A percentile compares a stretch with the other conserved stretches of the same genome.
Evolutionary conservation across 2,113 vertebrate species (phyloP).

Genomic region (Tetraodon nigroviridis): DNA sequence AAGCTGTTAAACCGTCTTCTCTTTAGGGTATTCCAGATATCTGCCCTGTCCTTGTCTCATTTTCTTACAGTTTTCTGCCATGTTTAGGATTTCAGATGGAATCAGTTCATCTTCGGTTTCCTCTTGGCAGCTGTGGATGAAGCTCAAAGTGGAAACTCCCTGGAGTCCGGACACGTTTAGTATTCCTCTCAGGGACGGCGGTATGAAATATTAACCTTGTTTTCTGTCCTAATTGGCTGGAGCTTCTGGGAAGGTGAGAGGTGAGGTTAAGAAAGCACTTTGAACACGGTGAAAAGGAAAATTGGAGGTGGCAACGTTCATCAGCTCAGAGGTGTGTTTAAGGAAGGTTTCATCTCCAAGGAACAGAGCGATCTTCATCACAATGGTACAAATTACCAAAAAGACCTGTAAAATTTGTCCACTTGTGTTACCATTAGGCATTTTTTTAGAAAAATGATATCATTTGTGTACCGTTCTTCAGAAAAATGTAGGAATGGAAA

Average conservation of each 20-base stretch:
- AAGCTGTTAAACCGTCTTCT: too few species aligned
- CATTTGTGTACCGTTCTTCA: too few species aligned
- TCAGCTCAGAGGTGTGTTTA: conserved; percentile 7
- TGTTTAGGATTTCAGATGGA: too few species aligned
- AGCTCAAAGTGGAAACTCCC: neutral
- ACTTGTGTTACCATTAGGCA: too few species aligned
- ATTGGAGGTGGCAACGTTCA: conserved; percentile 27
- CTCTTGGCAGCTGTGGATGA: conserved; percentile 6
- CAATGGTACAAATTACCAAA: too few species aligned
- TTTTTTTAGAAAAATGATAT: too few species aligned
- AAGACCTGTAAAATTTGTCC: too few species aligned
- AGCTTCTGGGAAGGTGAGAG: conserved; percentile 51
- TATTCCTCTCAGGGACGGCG: conserved; percentile 53
- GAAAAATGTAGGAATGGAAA: too few species aligned
- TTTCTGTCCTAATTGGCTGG: conserved; percentile 60
- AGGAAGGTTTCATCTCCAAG: conserved; percentile 7
- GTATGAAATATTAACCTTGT: conserved; percentile 68
- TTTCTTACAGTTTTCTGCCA: too few species aligned
- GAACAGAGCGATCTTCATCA: conserved; percentile 26
- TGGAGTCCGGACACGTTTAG: conserved; percentile 28
- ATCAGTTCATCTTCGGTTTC: too few species aligned
- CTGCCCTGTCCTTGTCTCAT: too few species aligned
- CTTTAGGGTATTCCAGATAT: too few species aligned
- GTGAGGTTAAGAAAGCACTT: conserved; percentile 50
- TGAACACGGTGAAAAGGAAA: conserved; percentile 36